phyloP scores from a whole-genome alignment of 2,113 vertebrate genomes.

The Microcebus tavaratra region DNA sequence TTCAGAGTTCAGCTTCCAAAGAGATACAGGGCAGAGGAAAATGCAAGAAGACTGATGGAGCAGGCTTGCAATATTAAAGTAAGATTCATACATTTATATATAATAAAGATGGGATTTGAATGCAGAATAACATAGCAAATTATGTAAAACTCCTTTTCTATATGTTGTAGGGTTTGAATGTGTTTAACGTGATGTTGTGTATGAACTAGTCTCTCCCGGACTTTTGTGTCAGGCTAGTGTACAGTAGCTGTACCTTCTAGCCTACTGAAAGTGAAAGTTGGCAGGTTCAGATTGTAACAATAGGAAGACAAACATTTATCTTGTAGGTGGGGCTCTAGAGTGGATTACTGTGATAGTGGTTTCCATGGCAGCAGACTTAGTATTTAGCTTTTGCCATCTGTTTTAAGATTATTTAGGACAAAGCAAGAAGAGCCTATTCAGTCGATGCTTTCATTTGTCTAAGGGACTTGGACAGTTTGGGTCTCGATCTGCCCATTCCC shows the following conservation, averaged over 20 bases:
- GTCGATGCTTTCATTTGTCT: conserved; percentile 24
- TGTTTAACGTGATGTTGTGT: not conserved
- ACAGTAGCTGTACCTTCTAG: not conserved
- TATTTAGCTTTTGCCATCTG: conserved; percentile 62
- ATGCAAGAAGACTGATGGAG: conserved; percentile 97
- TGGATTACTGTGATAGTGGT: conserved; percentile 44
- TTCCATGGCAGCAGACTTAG: conserved; percentile 57
- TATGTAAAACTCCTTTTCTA: not conserved
- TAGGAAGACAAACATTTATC: conserved; percentile 32
- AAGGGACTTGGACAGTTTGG: not conserved
- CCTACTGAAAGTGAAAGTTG: not conserved
- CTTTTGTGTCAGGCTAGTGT: not conserved
- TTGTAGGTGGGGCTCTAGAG: conserved; percentile 24
- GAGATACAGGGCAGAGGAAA: conserved; percentile 97
- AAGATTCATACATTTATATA: conserved; percentile 56
- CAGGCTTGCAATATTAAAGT: conserved; percentile 99
- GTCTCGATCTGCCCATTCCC: not conserved
- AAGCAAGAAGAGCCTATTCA: conserved; percentile 29
- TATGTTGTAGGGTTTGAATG: not conserved
- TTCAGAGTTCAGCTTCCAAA: conserved; percentile 99
- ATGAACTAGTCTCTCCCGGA: not conserved
- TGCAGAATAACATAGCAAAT: not conserved
- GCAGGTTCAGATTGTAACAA: not conserved
- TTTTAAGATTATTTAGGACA: conserved; percentile 57
- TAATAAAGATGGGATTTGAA: not conserved